A percentile compares a stretch with the other conserved stretches of the same genome.
Conservation (phyloP, 1,140 invertebrate genomes). For the Nasonia vitripennis region DNA sequence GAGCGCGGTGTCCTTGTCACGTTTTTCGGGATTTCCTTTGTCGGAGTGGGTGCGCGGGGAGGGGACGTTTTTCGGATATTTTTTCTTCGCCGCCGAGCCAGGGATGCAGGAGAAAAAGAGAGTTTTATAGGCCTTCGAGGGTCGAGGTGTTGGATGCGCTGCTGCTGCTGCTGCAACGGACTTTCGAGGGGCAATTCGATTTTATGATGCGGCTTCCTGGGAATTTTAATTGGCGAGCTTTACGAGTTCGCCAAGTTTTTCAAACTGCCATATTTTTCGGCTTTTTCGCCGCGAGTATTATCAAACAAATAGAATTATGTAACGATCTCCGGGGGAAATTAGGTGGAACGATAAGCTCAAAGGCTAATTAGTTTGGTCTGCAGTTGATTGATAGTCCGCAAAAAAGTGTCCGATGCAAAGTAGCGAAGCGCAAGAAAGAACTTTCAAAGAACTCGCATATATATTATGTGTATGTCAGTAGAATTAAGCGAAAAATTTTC, state of each 20-base stretch:
- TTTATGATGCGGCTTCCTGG: not conserved
- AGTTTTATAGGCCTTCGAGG: not conserved
- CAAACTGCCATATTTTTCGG: not conserved
- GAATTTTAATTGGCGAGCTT: constrained; percentile 6
- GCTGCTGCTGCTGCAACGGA: not conserved
- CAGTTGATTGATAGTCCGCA: not conserved
- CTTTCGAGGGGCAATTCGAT: not conserved
- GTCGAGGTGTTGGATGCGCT: too few relatives aligned
- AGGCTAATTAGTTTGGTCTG: not conserved
- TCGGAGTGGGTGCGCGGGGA: not conserved
- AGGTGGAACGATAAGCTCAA: not conserved
- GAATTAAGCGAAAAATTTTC: too few relatives aligned
- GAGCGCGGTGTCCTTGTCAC: not conserved
- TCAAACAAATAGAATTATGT: constrained; percentile 1
- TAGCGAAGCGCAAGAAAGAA: not conserved
- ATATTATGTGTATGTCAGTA: too few relatives aligned
- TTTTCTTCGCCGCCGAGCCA: not conserved
- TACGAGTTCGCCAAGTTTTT: not conserved
- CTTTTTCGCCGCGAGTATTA: not conserved
- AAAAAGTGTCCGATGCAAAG: not conserved
- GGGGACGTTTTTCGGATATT: not conserved
- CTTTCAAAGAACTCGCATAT: not conserved
- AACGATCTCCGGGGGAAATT: not conserved
- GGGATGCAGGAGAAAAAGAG: not conserved
- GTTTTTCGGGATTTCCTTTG: not conserved